Evolutionary conservation across 2,113 vertebrate species (phyloP).

Genomic region (Tachysurus vachellii): DNA sequence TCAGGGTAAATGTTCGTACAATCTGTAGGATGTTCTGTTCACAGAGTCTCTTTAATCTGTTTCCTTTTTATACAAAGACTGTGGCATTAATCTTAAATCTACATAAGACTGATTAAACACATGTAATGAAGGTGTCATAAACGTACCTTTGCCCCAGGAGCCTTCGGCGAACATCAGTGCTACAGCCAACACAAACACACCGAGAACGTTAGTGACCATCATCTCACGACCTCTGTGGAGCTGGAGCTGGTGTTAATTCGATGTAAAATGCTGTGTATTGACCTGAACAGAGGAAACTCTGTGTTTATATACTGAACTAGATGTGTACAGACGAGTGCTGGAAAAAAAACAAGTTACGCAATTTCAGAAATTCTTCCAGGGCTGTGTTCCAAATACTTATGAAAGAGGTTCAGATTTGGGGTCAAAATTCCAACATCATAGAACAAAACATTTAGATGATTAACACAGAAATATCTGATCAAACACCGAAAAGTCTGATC

Average conservation of each 20-base stretch:
- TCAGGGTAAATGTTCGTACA: background rate
- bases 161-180: constrained; percentile 17
- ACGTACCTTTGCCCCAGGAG: constrained; percentile 41
- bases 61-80: background rate
- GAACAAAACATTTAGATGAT: too few species aligned
- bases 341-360: constrained; percentile 28
- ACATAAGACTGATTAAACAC: background rate
- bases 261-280: background rate
- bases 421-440: too few species aligned
- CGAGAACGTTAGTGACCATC: background rate
- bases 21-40: background rate
- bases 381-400: background rate
- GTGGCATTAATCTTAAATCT: background rate
- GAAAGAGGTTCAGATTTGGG: too few species aligned
- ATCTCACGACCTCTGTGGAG: background rate
- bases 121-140: background rate
- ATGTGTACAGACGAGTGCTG: background rate
- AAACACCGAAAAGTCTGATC: too few species aligned
- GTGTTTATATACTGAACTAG: too few species aligned
- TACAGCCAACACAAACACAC: constrained; percentile 30
- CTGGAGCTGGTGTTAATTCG: background rate
- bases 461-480: too few species aligned
- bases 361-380: background rate
- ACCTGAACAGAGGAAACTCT: too few species aligned
- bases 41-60: background rate